phyloP scores from a whole-genome alignment of 2,888 invertebrate genomes.

The Brenthis hecate region DNA sequence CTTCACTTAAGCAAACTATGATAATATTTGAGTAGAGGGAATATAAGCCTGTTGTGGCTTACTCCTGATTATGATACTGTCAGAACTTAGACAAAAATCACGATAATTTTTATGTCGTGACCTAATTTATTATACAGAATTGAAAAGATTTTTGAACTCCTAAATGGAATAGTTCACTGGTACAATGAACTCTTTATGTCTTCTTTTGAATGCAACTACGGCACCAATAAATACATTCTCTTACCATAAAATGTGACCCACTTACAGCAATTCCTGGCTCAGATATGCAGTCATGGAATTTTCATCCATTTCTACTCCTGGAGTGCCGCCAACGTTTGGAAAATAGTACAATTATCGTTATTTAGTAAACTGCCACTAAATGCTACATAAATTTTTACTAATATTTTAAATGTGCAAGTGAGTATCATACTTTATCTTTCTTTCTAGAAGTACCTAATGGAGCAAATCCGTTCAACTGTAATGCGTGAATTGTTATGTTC shows the following conservation, averaged over 20 bases:
- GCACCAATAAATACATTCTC: conserved; percentile 17
- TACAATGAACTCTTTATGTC: conserved; percentile 14
- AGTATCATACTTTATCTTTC: neutral
- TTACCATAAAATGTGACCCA: conserved; percentile 26
- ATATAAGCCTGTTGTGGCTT: too few species aligned
- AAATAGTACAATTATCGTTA: neutral
- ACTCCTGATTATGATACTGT: too few species aligned
- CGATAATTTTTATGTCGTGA: neutral
- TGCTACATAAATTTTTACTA: neutral
- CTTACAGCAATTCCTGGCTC: conserved; percentile 16
- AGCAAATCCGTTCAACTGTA: too few species aligned
- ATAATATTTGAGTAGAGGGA: too few species aligned
- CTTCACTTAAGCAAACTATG: too few species aligned
- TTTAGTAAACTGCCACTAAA: neutral
- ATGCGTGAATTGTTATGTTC: too few species aligned
- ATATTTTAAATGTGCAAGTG: neutral
- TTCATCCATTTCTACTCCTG: conserved; percentile 23
- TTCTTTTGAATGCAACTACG: conserved; percentile 8
- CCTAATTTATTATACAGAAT: neutral
- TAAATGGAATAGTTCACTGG: conserved; percentile 7
- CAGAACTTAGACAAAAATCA: neutral
- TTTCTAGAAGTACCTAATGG: neutral
- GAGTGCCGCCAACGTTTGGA: conserved; percentile 7
- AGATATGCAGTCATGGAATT: conserved; percentile 11
- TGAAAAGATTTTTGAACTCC: neutral